phyloP scores from a whole-genome alignment of 2,797 vertebrate species.

The Peromyscus nudipes region DNA sequence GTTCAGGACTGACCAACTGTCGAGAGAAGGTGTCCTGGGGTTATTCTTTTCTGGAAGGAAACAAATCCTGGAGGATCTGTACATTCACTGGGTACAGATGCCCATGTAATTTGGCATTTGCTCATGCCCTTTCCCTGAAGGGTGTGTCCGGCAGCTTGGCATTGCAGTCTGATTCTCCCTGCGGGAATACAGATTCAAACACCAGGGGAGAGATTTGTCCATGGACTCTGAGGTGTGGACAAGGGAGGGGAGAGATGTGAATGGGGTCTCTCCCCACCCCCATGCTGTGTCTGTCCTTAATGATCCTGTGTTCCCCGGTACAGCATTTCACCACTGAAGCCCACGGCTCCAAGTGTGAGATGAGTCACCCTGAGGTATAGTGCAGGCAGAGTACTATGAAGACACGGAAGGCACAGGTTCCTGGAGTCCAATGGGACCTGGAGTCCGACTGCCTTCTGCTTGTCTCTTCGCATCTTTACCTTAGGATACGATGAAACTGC shows the following conservation, averaged over 20 bases:
- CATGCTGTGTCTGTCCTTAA: not conserved
- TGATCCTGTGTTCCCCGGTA: not conserved
- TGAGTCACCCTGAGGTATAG: no score
- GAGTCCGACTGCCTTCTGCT: not conserved
- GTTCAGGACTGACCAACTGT: not conserved
- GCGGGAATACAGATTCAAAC: not conserved
- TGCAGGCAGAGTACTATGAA: not conserved
- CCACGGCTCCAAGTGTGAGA: not conserved
- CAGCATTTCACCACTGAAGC: not conserved
- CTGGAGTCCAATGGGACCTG: not conserved
- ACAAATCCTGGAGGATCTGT: not conserved
- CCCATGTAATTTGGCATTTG: not conserved
- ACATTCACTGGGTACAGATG: not conserved
- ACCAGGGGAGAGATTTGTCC: not conserved
- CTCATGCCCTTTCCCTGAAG: not conserved
- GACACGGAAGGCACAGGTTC: not conserved
- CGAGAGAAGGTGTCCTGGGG: not conserved
- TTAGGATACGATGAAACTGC: not conserved
- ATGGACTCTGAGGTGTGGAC: no score
- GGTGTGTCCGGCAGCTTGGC: not conserved
- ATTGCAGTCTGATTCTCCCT: not conserved
- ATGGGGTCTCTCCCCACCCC: rapidly evolving
- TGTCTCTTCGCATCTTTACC: not conserved
- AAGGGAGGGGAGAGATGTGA: not conserved
- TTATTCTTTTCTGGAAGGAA: not conserved